Evolutionary conservation across 2,888 invertebrate species (phyloP).

Genomic region (Mimachlamys varia): DNA sequence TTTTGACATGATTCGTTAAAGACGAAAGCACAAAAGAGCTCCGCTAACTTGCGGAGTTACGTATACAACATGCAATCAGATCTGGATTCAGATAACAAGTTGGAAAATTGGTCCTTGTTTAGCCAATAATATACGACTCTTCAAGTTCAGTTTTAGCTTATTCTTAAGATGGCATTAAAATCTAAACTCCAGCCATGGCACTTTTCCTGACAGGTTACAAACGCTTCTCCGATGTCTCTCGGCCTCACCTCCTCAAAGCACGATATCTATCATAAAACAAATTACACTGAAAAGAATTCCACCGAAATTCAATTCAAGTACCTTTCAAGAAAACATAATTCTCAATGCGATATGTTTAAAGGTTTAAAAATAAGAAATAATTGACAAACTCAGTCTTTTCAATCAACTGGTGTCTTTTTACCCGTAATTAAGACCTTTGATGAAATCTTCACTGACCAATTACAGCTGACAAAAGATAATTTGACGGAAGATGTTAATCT

Average conservation of each 20-base stretch:
- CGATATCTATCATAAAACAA: background rate
- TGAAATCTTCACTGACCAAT: conserved; percentile 28
- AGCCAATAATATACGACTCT: background rate
- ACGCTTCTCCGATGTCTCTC: background rate
- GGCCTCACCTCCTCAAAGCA: background rate
- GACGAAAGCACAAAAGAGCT: conserved; percentile 15
- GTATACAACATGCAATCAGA: conserved; percentile 25
- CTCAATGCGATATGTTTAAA: background rate
- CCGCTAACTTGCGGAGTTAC: background rate
- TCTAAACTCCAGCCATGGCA: background rate
- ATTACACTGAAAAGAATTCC: background rate
- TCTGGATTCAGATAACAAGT: background rate
- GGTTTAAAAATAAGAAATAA: conserved; percentile 12
- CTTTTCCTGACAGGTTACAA: background rate
- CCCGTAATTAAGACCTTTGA: background rate
- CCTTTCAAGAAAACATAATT: background rate
- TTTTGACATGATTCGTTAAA: conserved; percentile 17
- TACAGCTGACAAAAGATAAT: background rate
- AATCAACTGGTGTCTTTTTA: conserved; percentile 5
- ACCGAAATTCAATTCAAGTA: background rate
- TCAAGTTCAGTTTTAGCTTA: background rate
- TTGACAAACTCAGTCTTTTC: background rate
- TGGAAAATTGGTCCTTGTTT: background rate
- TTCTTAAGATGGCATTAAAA: background rate
- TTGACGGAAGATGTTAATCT: conserved; percentile 31